Base-by-base conservation (phyloP, 2,797 vertebrate species). In the Syndactyla subalaris region DNA sequence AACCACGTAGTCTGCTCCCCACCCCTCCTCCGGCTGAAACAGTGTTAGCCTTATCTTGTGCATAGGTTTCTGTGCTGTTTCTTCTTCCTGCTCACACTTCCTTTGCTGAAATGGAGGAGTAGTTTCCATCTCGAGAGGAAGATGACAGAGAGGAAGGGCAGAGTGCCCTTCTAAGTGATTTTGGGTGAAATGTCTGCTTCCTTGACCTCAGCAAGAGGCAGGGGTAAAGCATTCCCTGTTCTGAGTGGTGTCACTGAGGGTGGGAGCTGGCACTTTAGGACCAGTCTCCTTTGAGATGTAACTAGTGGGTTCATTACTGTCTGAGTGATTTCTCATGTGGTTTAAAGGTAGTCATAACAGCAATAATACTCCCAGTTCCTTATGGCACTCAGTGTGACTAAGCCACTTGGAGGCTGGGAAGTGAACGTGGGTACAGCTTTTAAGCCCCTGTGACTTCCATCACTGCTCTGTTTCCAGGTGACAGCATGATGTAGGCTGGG, bases 401-500 rank as follows among this genome's bases (percentile, higher is more conserved):
- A 43, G n/a, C 73, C 7, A 0, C 7, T 34, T 3, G 3, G 21
- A 41, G 39, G 4, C 13, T 55, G 70, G 30, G 54, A 65, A 20
- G 26, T 5, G 22, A 6, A 6, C 22, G 52, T 2, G 4, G 38
- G 3, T n/a, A 10, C 21, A 43, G 52, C 17, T 30, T 3, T 32
- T 24, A 24, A 26, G 3, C 8, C 16, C 34, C 12, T 15, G 14
- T 43, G 62, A 8, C 41, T 72, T 10, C 30, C 12, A 36, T n/a
- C 11, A 0, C 34, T 29, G 39, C 2, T 54, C 72, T 76, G 38
- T 61, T 65, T 83, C 26, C 22, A 17, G 27, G 46, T n/a, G 46
- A 4, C 19, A 5, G 32, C 24, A 14, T n/a, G 22, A 8, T 0
- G 0, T 7, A 29, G 43, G 7, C 45, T 34, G 34, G 16, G 6